Evolutionary conservation across 2,113 vertebrate species (phyloP).

Genomic region (Alaudala cheleensis): DNA sequence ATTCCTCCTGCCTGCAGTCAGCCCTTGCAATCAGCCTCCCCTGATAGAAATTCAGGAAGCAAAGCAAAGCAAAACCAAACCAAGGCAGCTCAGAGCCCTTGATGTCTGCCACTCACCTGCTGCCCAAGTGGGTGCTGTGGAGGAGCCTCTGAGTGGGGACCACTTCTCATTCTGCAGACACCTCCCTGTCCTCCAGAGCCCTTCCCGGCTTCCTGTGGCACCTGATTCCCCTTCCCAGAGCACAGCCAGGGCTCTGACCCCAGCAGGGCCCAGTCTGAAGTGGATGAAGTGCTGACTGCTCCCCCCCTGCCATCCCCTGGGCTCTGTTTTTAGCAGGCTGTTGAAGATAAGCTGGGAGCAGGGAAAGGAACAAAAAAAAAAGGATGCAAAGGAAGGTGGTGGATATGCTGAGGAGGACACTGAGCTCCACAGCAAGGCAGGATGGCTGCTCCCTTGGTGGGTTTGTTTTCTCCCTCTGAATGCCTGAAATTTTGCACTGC

Average conservation of each 20-base stretch:
- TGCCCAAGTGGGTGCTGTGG: constrained; percentile 24
- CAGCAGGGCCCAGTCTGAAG: not conserved
- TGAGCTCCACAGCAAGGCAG: not conserved
- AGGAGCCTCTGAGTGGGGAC: not conserved
- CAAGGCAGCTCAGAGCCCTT: not conserved
- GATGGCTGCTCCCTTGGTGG: not conserved
- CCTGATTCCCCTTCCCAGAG: not conserved
- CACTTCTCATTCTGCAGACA: constrained; percentile 53
- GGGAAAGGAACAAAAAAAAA: not conserved
- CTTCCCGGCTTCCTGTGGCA: constrained; percentile 25
- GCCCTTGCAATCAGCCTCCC: not conserved
- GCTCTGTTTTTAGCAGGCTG: constrained; percentile 74
- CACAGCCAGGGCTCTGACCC: not conserved
- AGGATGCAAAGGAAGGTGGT: not conserved
- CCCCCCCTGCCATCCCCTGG: constrained; percentile 32
- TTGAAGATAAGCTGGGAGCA: constrained; percentile 67
- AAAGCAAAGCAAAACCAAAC: not conserved
- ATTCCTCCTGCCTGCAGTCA: not conserved
- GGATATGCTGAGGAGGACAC: not conserved
- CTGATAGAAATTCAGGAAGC: not conserved
- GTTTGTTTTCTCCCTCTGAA: not conserved
- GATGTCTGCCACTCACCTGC: not conserved
- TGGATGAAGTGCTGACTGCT: constrained; percentile 29
- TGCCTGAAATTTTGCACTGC: not conserved
- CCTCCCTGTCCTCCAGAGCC: not conserved